Evolutionary conservation across 2,888 invertebrate genomes (phyloP).

Genomic region (Drosophila lacicola): DNA sequence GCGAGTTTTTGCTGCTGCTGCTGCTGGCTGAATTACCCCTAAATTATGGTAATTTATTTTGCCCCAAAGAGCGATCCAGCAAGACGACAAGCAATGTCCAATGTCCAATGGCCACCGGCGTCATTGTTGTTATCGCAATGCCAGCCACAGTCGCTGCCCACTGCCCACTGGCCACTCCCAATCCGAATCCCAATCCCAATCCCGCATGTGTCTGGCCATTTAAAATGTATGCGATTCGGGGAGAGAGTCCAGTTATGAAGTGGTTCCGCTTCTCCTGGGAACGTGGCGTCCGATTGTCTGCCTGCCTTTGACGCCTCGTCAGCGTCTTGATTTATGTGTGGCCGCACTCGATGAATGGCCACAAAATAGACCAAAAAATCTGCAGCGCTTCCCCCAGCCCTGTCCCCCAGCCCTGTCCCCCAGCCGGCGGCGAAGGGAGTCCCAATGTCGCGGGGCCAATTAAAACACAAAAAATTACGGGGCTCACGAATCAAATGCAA

Average conservation of each 20-base stretch:
- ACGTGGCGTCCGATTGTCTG: conserved; percentile 53
- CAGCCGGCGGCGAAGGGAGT: conserved; percentile 1
- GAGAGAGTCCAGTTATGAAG: conserved; percentile 46
- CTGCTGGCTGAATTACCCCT: conserved; percentile 77
- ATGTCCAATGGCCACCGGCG: conserved; percentile 51
- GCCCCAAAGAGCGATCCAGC: conserved; percentile 75
- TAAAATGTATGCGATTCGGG: conserved; percentile 51
- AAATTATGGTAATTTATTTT: conserved; percentile 80
- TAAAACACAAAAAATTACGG: conserved; percentile 66
- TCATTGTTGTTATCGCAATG: conserved; percentile 50
- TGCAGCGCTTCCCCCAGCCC: background rate
- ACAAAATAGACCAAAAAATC: conserved; percentile 13
- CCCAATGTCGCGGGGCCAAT: conserved; percentile 62
- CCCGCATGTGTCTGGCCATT: conserved; percentile 49
- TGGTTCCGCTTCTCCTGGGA: conserved; percentile 7
- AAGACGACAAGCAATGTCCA: conserved; percentile 63
- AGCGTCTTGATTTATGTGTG: conserved; percentile 67
- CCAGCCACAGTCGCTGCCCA: conserved; percentile 17
- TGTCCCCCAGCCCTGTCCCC: background rate
- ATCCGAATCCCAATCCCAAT: background rate
- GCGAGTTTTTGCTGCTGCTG: conserved; percentile 61
- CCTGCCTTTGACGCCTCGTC: conserved; percentile 72
- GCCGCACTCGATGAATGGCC: conserved; percentile 31
- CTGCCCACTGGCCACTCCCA: background rate
- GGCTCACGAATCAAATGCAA: conserved; percentile 58